These are phyloP conservation scores for Periophthalmodon schlosseri DNA, from an alignment of 2,113 vertebrate species.

Conservation along the genomic window DNA sequence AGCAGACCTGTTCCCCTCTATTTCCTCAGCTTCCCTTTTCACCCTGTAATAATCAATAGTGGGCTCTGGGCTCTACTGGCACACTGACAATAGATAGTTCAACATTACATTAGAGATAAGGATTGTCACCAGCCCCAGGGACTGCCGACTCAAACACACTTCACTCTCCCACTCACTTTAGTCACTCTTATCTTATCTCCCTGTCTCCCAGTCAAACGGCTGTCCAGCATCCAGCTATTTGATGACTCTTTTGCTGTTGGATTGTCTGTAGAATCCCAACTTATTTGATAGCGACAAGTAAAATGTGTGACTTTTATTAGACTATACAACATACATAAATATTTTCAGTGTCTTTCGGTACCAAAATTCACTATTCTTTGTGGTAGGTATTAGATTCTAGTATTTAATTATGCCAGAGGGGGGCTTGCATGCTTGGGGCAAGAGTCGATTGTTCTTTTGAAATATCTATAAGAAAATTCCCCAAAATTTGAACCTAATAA, in stretches of 20 bases:
- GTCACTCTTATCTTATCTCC: conserved; percentile 9
- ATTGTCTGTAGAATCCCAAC: neutral
- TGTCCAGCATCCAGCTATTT: conserved; percentile 16
- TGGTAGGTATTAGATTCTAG: too few species aligned
- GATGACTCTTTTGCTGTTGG: neutral
- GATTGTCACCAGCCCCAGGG: conserved; percentile 49
- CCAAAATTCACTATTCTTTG: too few species aligned
- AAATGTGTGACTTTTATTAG: too few species aligned
- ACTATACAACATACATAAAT: neutral
- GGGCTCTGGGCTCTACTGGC: conserved; percentile 44
- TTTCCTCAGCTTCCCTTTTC: conserved; percentile 63
- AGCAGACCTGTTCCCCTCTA: conserved; percentile 58
- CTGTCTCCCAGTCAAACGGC: conserved; percentile 24
- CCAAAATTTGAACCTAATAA: too few species aligned
- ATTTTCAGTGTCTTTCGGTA: neutral
- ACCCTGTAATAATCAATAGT: conserved; percentile 55
- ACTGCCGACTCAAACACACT: conserved; percentile 40
- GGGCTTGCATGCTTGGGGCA: too few species aligned
- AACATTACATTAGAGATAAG: conserved; percentile 64
- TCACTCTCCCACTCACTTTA: conserved; percentile 21
- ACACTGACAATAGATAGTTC: conserved; percentile 55
- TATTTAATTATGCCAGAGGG: too few species aligned
- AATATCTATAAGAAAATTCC: neutral
- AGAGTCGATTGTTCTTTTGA: too few species aligned
- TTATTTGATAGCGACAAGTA: neutral